Evolutionary conservation across 1,140 invertebrate species (phyloP), one percentile per base, ranked within the genome.

Genomic region (Diorhabda carinulata): DNA sequence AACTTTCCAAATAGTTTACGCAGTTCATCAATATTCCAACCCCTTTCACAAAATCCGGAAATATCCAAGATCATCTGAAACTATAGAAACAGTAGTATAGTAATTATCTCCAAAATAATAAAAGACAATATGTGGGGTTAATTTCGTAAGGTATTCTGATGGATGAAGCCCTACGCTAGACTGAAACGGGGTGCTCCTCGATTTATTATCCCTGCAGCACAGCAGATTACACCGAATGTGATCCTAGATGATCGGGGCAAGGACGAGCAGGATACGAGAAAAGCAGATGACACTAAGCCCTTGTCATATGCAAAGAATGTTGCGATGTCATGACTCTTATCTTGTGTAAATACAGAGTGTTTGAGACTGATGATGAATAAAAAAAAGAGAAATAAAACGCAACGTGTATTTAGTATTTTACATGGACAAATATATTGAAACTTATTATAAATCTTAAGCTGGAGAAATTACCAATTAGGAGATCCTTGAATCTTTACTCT

Each of bases 141-240:
- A 64, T 64, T 64, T 57, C 40, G 43, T 2, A 56, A 52, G 63
- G 52, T 64, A 47, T 6, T 9, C 52, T 64, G 63, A 64, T 57
- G 63, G 44, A 64, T 64, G 52, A 64, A 40, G 63, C 9, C 25
- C 44, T 52, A 6, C 47, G n/a, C 10, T 5, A 66, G 74, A 57
- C 43, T 66, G 44, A 60, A 68, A 72, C 73, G 68, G 68, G 72
- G 74, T 71, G 73, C 72, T 73, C 74, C 68, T 77, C 76, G 77
- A 78, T 78, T 78, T 78, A 78, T 78, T 76, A 77, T 74, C 73
- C 74, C 74, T 78, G 77, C 72, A 73, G 75, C 73, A 74, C 76
- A 74, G 72, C 68, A 76, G 77, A 78, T 78, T 78, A 78, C 74
- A 75, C 73, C 70, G 74, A 75, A 74, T 72, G 73, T 76, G 76